Conservation (phyloP, 2,797 vertebrate species). For the Periparus ater region DNA sequence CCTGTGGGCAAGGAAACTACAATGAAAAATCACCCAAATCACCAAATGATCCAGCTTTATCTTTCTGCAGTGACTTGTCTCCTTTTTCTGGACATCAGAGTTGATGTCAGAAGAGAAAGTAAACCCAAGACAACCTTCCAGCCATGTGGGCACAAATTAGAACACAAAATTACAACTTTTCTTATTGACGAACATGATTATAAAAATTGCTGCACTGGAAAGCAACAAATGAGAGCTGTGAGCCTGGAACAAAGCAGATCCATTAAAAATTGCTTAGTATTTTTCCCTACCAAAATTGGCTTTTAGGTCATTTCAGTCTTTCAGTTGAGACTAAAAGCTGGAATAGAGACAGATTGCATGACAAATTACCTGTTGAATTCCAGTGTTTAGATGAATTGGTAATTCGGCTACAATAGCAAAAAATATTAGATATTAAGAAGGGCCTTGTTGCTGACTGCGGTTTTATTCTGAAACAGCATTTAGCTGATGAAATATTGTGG, state of each 20-base stretch:
- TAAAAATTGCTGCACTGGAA: background rate
- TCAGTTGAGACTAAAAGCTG: background rate
- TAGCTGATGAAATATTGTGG: conserved; percentile 44
- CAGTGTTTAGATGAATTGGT: background rate
- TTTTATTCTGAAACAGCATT: conserved; percentile 27
- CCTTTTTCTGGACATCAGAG: background rate
- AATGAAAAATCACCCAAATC: background rate
- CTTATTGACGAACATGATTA: background rate
- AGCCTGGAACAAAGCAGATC: background rate
- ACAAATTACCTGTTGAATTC: conserved; percentile 14
- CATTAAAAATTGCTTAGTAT: background rate
- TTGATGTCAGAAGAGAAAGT: background rate
- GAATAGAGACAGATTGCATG: background rate
- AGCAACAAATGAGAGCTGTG: background rate
- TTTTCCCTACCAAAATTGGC: background rate
- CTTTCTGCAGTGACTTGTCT: background rate
- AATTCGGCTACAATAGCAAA: background rate
- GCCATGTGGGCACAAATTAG: background rate
- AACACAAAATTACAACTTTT: background rate
- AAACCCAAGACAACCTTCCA: background rate
- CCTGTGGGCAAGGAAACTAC: background rate
- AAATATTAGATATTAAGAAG: background rate
- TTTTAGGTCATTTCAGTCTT: background rate
- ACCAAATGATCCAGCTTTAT: background rate
- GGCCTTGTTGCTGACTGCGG: conserved; percentile 4